Evolutionary conservation across 1,140 invertebrate genomes (phyloP).

Genomic region (Neomicropteryx cornuta): DNA sequence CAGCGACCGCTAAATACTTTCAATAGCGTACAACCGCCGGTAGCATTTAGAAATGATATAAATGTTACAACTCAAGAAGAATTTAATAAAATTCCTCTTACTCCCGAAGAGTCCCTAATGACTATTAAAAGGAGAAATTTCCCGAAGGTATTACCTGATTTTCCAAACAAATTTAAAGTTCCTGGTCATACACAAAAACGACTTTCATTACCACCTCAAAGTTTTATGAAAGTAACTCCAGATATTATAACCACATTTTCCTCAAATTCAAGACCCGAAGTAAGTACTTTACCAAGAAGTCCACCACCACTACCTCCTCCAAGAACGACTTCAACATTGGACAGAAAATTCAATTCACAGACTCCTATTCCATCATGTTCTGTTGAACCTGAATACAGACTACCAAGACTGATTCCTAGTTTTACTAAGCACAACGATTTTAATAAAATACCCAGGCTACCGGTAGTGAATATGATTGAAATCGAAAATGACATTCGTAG

Average conservation of each 20-base stretch:
- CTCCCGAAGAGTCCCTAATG: slow-evolving; percentile 56
- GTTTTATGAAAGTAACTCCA: slow-evolving; percentile 28
- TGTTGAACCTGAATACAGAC: slow-evolving; percentile 20
- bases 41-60: slow-evolving; percentile 46
- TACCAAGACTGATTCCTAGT: no score
- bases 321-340: slow-evolving; percentile 48
- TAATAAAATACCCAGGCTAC: no score
- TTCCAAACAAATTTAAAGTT: slow-evolving; percentile 33
- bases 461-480: slow-evolving; percentile 13
- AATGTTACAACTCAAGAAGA: slow-evolving; percentile 60
- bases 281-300: slow-evolving; percentile 28
- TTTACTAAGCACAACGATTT: no score
- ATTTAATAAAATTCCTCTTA: slow-evolving; percentile 26
- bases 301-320: slow-evolving; percentile 56
- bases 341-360: slow-evolving; percentile 32
- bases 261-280: slow-evolving; percentile 28
- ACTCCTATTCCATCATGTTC: slow-evolving; percentile 28
- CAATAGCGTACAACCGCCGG: slow-evolving; percentile 38
- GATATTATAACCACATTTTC: slow-evolving; percentile 19
- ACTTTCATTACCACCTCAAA: slow-evolving; percentile 40
- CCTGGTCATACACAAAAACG: slow-evolving; percentile 30
- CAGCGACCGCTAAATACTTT: slow-evolving; percentile 32
- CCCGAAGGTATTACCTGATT: slow-evolving; percentile 71
- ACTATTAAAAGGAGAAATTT: slow-evolving; percentile 66
- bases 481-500: slow-evolving; percentile 31